Base-by-base conservation (phyloP, 2,888 invertebrate species). In the Parochlus steinenii region DNA sequence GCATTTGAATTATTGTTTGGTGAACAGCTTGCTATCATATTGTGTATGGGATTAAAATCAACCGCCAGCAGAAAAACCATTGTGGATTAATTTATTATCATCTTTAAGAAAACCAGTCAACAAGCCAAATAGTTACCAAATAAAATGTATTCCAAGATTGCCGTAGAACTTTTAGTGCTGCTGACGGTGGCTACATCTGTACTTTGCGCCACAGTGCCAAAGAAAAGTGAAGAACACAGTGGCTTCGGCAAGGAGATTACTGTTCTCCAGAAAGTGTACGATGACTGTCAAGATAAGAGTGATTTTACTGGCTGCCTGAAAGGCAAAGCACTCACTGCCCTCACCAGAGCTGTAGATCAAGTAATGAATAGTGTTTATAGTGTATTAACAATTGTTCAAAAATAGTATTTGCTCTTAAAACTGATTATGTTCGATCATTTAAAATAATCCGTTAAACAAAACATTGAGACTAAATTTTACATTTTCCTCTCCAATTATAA, bases 251-350 rank as follows among this genome's bases (percentile, higher is more conserved):
- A 69, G 3, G 71, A 71, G 47, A 62, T 69, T 46, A 53, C 60
- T 40, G 59, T 71, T 42, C 56, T 69, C 46, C 65, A 68, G 47
- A 69, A 68, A 52, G 64, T 71, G 44, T 72, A 70, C 48, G 70
- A 70, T 43, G 70, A 70, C 47, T 72, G 71, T 53, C 69, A 68
- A 56, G 56, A 62, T 40, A 68, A 65, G 43, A 63, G 64, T 48
- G 69, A 71, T 47, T 62, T 71, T 48, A 61, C 67, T 37, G 61
- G 59, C 47, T 72, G 72, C 49, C 58, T 72, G 34, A 72, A 71
- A 51, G 64, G 67, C 44, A 71, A 71, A 47, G 71, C 71, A 25
- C 53, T 71, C 36, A 57, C 59, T 39, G 71, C 68, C 8, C 55
- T 71, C 30, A 59, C 64, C 26, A 65, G 69, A 44, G 71, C 71